These are phyloP conservation scores for Lerema accius DNA, from an alignment of 1,140 invertebrate species.

Conservation along the genomic window DNA sequence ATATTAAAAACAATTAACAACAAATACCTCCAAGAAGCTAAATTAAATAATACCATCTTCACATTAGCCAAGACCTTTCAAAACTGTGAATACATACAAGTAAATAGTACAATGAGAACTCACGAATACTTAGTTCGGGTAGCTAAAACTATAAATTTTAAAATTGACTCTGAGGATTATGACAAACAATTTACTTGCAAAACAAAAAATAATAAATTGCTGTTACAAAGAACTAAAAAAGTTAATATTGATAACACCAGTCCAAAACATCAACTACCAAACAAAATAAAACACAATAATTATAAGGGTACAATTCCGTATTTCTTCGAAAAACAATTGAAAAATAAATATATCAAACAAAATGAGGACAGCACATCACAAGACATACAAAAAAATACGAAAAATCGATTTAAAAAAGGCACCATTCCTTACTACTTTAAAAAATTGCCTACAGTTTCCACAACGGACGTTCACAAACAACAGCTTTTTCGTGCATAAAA, in stretches of 20 bases:
- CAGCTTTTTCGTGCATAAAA: constrained; percentile 12
- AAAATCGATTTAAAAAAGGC: constrained; percentile 4
- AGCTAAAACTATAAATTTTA: constrained; percentile 1
- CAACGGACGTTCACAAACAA: neutral
- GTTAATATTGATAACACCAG: neutral
- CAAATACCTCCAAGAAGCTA: constrained; percentile 3
- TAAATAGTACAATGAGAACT: neutral
- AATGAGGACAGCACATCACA: too few relatives aligned
- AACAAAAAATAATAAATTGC: neutral
- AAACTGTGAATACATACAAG: neutral
- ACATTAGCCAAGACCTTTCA: neutral
- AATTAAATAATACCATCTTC: neutral
- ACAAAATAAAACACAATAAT: neutral
- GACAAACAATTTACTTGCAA: neutral
- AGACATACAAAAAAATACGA: neutral
- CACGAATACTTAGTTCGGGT: neutral
- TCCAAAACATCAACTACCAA: too few relatives aligned
- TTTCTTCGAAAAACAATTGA: neutral
- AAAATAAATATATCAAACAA: neutral
- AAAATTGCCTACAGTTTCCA: neutral
- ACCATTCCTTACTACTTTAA: constrained; percentile 31
- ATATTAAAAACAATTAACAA: neutral
- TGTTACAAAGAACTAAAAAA: neutral
- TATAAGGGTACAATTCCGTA: constrained; percentile 5
- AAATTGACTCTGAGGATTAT: constrained; percentile 3